A percentile compares a stretch with the other conserved stretches of the same genome.
These are phyloP conservation scores for Chouioia cunea DNA, from an alignment of 2,888 invertebrate species.

Conservation along the genomic window DNA sequence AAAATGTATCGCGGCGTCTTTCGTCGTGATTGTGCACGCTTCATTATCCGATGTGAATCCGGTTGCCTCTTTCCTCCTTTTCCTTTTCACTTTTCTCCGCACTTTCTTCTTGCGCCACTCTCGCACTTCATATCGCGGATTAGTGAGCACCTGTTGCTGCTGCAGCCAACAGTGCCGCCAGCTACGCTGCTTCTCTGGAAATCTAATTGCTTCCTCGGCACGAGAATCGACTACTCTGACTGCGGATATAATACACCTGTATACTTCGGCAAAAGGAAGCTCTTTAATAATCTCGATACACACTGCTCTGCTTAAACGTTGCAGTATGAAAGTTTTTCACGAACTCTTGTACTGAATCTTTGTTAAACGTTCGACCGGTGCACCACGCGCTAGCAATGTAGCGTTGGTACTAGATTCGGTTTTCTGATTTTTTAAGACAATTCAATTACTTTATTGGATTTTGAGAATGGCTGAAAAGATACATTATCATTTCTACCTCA, in stretches of 20 bases:
- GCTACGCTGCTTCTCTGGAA: conserved; percentile 12
- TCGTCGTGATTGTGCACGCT: conserved; percentile 12
- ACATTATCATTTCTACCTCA: no score
- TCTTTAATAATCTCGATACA: background rate
- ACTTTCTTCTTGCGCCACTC: conserved; percentile 38
- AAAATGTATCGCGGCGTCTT: background rate
- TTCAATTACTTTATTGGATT: no score
- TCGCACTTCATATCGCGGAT: conserved; percentile 49
- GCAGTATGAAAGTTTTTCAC: no score
- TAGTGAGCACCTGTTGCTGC: conserved; percentile 50
- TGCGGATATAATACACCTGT: conserved; percentile 4
- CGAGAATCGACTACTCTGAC: conserved; percentile 29
- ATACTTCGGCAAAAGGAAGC: conserved; percentile 15
- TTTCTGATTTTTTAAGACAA: no score
- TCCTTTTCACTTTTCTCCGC: conserved; percentile 37
- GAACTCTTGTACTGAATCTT: no score
- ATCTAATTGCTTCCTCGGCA: conserved; percentile 47
- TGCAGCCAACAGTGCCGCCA: conserved; percentile 8
- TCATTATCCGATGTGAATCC: conserved; percentile 33
- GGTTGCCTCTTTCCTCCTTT: background rate
- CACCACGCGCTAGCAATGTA: no score
- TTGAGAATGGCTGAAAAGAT: no score
- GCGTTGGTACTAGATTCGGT: no score
- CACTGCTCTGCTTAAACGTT: no score
- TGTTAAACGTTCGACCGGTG: no score